Evolutionary conservation across 2,888 invertebrate species (phyloP), one percentile per base, ranked within the genome.

Genomic region (Gordius sp.): DNA sequence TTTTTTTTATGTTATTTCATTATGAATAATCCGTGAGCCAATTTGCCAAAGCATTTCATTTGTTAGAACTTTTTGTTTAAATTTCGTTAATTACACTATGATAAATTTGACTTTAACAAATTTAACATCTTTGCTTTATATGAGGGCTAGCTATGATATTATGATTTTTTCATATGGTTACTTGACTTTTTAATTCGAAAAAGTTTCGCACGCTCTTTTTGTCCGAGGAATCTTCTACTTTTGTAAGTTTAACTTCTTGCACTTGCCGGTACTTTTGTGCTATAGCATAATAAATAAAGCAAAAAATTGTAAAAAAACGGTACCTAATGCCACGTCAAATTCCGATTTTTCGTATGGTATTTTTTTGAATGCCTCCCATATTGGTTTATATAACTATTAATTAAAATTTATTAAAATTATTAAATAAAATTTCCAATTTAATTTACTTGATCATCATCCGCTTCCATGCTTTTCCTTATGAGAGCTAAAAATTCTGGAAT

Each of bases 311-410:
- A n/a, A n/a, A n/a, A 33, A 33, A n/a, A n/a, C n/a, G 39, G 8
- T 33, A 47, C 47, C 47, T 8, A 47, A 20, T n/a, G 47, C 13
- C 20, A 20, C 23, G 20, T 47, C 47, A 20, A 47, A 47, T 18
- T 47, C 47, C 47, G 47, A n/a, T 47, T 47, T 8, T 47, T 47
- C 47, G 47, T 47, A 47, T 13, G 47, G 47, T n/a, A 47, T n/a
- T n/a, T 8, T 23, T 4, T 20, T 47, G 47, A 47, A 47, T 20
- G 20, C 47, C 4, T 47, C 47, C 47, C 47, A 47, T 20, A 47
- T 23, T 23, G 8, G 8, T 47, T 47, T 47, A 4, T 18, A 20
- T 18, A 23, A 23, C 47, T 47, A 13, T 13, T 33, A 13, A 33
- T 13, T 13, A 33, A 33, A 33, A 33, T 13, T 33, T 33, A 13